phyloP scores from a whole-genome alignment of 2,113 vertebrate genomes.

The Chaetops frenatus region DNA sequence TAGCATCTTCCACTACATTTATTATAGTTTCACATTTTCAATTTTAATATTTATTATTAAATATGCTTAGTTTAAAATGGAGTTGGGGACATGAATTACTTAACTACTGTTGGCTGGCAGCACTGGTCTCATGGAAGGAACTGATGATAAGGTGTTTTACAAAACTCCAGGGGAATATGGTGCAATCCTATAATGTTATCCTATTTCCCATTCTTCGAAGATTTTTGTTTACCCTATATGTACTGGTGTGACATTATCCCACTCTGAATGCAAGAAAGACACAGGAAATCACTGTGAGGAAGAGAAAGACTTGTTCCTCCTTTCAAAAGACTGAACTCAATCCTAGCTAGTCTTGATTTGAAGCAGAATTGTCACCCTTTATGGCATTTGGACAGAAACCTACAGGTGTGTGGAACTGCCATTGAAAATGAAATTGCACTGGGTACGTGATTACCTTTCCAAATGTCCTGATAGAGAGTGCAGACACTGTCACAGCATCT shows the following conservation, averaged over 20 bases:
- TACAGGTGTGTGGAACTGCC: not conserved
- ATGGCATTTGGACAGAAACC: not conserved
- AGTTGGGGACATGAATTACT: not conserved
- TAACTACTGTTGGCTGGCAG: not conserved
- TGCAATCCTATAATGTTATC: not conserved
- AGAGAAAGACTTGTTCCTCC: not conserved
- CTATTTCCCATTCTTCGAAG: not conserved
- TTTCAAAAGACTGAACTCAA: not conserved
- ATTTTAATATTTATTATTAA: not conserved
- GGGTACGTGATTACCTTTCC: not conserved
- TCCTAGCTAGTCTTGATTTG: constrained; percentile 1
- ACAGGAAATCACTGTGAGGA: not conserved
- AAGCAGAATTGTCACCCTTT: not conserved
- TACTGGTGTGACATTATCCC: not conserved
- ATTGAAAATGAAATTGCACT: not conserved
- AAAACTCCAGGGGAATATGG: not conserved
- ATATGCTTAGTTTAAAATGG: not conserved
- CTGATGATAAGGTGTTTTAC: not conserved
- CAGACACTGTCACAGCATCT: not conserved
- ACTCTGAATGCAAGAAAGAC: not conserved
- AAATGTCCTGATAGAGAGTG: not conserved
- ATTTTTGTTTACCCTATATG: not conserved
- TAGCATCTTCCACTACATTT: not conserved
- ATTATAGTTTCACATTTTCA: not conserved
- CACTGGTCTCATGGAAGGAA: not conserved